Percentiles rank a stretch among this genome's conserved stretches.
phyloP scores from a whole-genome alignment of 2,113 vertebrate species.

The Platysteira castanea region DNA sequence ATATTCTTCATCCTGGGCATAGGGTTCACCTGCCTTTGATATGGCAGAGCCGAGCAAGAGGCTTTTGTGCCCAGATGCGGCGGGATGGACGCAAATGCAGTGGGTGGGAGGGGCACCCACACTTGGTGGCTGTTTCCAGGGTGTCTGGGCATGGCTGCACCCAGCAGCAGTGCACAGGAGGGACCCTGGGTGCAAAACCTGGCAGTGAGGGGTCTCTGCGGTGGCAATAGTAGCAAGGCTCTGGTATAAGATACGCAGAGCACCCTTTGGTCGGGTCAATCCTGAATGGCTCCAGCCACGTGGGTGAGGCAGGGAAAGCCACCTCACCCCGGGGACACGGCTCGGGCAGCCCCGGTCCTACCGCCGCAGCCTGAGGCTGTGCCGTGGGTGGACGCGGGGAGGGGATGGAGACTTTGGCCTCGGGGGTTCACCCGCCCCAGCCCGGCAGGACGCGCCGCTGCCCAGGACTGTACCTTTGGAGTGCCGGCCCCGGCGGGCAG shows the following conservation, averaged over 20 bases:
- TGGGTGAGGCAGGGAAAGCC: neutral
- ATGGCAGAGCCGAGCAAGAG: fast-evolving
- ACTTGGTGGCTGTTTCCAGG: neutral
- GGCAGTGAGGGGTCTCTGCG: neutral
- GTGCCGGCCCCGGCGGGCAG: neutral
- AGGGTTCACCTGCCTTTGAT: neutral
- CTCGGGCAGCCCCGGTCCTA: neutral
- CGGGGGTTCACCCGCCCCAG: neutral
- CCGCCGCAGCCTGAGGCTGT: fast-evolving
- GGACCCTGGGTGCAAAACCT: neutral
- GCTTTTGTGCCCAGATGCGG: neutral
- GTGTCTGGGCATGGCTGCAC: fast-evolving
- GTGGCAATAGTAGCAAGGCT: neutral
- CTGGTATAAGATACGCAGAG: neutral
- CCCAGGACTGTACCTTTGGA: neutral
- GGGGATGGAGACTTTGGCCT: neutral
- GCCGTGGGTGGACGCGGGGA: neutral
- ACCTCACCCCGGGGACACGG: fast-evolving
- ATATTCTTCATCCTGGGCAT: neutral
- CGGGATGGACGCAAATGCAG: neutral
- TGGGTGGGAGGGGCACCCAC: neutral
- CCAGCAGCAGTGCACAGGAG: neutral
- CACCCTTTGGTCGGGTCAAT: neutral
- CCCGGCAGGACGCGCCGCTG: neutral
- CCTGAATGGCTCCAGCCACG: neutral